Base-by-base conservation (phyloP, 2,888 invertebrate species). In the Eilema caniola region DNA sequence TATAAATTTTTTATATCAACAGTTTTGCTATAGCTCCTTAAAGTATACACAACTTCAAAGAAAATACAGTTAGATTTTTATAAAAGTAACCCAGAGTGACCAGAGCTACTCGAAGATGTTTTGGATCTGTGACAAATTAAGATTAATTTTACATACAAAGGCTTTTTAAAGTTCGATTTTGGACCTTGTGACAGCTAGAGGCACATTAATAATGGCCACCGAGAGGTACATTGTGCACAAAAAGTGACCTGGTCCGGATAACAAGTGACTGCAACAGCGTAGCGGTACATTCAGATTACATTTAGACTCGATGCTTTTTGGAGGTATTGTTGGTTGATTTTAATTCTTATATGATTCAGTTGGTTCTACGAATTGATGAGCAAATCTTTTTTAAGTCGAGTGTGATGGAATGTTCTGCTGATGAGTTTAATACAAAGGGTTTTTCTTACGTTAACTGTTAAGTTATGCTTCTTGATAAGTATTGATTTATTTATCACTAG, bases 221-320 rank as follows among this genome's bases (percentile, higher is more conserved):
- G 75, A 80, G 74, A 59, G 72, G 83, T 67, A 79, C 73, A 75
- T 69, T 72, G 72, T 69, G 79, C 73, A 93, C 91, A 95, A 95
- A 95, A 95, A 95, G 84, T 94, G 95, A 94, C 95, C 95, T 93
- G 90, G 90, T 93, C 93, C 88, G 90, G 84, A 90, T 94, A 91
- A 86, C 93, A 92, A 92, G 85, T 83, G 89, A 93, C 92, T 94
- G 94, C 93, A 93, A 93, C 91, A 86, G 79, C 85, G 71, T 94
- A 95, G 91, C 95, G 94, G 95, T 93, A 89, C 78, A 85, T 82
- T 88, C 85, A 90, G 91, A 93, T 93, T 93, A 93, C 90, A 89
- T 90, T 93, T 91, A 83, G 88, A 85, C 86, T 85, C 25, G 90
- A 89, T 84, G 86, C 89, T 92, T 92, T 93, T 89, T 85, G 88